Conservation (phyloP, 1,140 invertebrate species). For the Leptonema lineaticorne region DNA sequence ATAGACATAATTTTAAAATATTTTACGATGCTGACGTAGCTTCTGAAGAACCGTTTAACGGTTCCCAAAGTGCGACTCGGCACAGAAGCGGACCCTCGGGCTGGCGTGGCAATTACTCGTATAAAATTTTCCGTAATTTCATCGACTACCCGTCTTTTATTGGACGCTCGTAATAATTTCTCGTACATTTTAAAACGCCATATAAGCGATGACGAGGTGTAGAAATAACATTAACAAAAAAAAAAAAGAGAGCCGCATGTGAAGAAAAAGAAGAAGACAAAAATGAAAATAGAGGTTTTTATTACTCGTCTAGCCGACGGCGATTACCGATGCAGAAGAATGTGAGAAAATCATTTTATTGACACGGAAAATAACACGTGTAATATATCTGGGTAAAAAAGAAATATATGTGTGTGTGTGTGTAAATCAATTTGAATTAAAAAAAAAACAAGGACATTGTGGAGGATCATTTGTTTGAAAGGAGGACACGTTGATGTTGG, state of each 20-base stretch:
- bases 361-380: background rate
- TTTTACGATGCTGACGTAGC: too few relatives aligned
- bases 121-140: background rate
- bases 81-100: background rate
- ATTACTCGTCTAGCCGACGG: background rate
- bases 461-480: too few relatives aligned
- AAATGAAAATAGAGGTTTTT: too few relatives aligned
- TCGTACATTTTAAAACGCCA: background rate
- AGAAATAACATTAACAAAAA: too few relatives aligned
- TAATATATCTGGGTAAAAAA: background rate
- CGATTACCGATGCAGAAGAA: background rate
- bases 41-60: background rate
- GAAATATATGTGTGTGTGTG: too few relatives aligned
- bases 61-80: background rate
- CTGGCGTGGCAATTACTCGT: background rate
- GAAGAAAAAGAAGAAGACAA: too few relatives aligned
- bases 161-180: too few relatives aligned
- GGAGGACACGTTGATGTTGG: too few relatives aligned
- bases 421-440: too few relatives aligned
- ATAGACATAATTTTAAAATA: too few relatives aligned
- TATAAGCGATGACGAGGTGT: background rate
- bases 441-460: too few relatives aligned
- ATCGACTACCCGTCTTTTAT: background rate
- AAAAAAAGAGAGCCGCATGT: too few relatives aligned
- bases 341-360: constrained; percentile 1